These are phyloP conservation scores for Electrophaes corylata DNA, from an alignment of 2,888 invertebrate genomes.

Conservation along the genomic window DNA sequence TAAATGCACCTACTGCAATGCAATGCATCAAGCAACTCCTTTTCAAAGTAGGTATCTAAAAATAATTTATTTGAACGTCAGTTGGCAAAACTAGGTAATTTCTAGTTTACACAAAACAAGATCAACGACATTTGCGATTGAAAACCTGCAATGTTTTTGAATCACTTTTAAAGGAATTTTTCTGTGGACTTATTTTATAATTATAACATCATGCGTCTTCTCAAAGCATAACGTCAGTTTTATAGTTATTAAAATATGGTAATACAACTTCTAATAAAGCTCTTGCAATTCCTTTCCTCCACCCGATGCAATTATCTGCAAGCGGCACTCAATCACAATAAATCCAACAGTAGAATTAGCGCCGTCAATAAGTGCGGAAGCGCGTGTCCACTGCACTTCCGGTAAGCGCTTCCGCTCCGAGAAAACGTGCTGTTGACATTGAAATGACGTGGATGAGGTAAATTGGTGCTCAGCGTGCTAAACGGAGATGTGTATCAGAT, in stretches of 20 bases:
- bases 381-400: conserved; percentile 31
- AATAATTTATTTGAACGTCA: too few species aligned
- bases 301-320: conserved; percentile 17
- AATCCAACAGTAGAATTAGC: conserved; percentile 26
- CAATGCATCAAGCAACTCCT: too few species aligned
- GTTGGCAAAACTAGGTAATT: neutral
- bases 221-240: neutral
- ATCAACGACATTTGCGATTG: neutral
- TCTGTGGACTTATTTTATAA: neutral
- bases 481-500: conserved; percentile 11
- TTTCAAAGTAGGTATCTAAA: too few species aligned
- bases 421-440: conserved; percentile 26
- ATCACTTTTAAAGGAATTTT: too few species aligned
- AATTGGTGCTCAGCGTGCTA: conserved; percentile 3
- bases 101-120: neutral
- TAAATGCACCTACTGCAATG: too few species aligned
- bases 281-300: conserved; percentile 2
- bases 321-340: conserved; percentile 31
- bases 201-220: neutral
- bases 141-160: too few species aligned
- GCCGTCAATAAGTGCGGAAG: conserved; percentile 29
- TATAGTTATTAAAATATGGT: neutral
- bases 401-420: conserved; percentile 25
- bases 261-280: conserved; percentile 18
- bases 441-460: conserved; percentile 20